Evolutionary conservation across 2,888 invertebrate species (phyloP), one percentile per base, ranked within the genome.

Genomic region (Tridacna gigas): DNA sequence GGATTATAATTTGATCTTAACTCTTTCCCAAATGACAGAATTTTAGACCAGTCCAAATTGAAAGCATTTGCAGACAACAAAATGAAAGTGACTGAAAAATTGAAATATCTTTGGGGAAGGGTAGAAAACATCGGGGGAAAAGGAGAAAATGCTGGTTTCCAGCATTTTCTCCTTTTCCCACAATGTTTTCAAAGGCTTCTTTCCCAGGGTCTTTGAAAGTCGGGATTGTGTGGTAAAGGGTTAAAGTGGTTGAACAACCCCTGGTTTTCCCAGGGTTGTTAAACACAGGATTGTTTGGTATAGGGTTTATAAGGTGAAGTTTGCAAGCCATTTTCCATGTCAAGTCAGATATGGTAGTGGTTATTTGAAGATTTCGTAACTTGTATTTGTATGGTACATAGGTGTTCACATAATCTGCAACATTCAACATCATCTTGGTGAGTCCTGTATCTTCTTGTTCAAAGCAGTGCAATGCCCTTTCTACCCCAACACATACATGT

Each of bases 161-260:
- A 66, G 66, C 66, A 66, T 11, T 66, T 66, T 66, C 66, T 26
- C 25, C 26, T 22, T 66, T 66, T 66, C 13, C 28, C 66, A 66
- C 26, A 66, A 22, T 66, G 4, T 66, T 25, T 66, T 66, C 5
- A 51, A 51, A 51, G 11, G 51, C 11, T 51, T 51, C 15, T 51
- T 51, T 13, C 51, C 11, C 15, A 26, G 9, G 28, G 9, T 25
- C 28, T 22, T 66, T 12, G 13, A 66, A 66, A 66, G 66, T 20
- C 26, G 66, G 20, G 5, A 26, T 7, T 26, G 18, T 66, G 66
- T 66, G 66, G 26, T 25, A 66, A 66, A 22, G 66, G 66, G 26
- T 66, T 66, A 66, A 66, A 26, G 15, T 37, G 37, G 37, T 4
- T 37, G 37, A 37, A 37, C 37, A 37, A 37, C 37, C 7, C 37